Conservation (phyloP, 1,140 invertebrate genomes). For the Ridgeia piscesae region DNA sequence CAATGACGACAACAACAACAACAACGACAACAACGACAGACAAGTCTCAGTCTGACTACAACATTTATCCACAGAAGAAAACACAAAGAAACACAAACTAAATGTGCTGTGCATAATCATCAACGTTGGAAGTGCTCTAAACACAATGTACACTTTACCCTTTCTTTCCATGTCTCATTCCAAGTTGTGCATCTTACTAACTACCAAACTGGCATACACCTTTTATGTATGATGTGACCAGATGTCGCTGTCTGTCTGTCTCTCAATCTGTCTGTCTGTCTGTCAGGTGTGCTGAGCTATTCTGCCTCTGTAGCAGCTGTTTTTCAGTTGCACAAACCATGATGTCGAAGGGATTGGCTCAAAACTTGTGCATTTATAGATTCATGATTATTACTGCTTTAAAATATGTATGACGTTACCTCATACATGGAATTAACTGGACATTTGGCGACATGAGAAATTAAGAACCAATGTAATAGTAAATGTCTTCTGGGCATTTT, state of each 20-base stretch:
- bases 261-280: neutral
- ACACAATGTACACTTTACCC: neutral
- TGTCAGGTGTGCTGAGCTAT: neutral
- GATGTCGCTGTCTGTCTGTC: neutral
- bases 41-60: neutral
- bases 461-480: too few relatives aligned
- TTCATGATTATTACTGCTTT: neutral
- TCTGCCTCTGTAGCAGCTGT: neutral
- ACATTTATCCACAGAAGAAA: neutral
- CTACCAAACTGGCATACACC: neutral
- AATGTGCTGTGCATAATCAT: neutral
- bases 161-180: neutral
- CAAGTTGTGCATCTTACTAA: neutral
- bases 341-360: neutral
- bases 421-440: too few relatives aligned
- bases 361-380: neutral
- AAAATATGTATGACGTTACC: neutral
- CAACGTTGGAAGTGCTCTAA: neutral
- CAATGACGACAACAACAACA: too few relatives aligned
- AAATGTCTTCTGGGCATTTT: too few relatives aligned
- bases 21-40: neutral
- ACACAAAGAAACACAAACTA: neutral
- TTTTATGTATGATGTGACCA: neutral
- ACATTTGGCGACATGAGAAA: too few relatives aligned
- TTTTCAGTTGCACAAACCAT: neutral